A percentile compares a stretch with the other conserved stretches of the same genome.
phyloP scores from a whole-genome alignment of 92 coral and sea anemone genomes.

The Siderastrea siderea region DNA sequence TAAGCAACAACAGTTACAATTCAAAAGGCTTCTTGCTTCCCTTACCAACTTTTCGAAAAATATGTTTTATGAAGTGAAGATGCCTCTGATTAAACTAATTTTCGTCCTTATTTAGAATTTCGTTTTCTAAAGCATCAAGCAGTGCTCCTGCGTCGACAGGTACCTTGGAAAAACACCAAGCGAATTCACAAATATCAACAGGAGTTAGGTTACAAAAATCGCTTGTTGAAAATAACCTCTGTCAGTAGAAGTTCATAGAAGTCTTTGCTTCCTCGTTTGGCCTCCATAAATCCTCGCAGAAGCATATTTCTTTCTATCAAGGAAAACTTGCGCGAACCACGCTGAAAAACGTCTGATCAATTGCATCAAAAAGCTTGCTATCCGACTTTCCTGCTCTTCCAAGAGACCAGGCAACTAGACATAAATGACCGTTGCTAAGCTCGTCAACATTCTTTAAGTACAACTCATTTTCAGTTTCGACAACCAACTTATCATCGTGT shows the following conservation, averaged over 20 bases:
- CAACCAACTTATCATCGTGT: neutral
- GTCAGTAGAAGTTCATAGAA: neutral
- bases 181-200: neutral
- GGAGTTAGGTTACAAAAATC: neutral
- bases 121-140: conserved; percentile 16
- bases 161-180: conserved; percentile 14
- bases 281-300: conserved; percentile 10
- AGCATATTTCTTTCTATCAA: neutral
- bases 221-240: neutral
- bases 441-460: neutral
- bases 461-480: neutral
- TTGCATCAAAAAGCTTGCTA: neutral
- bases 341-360: neutral
- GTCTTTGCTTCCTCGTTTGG: neutral
- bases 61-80: neutral
- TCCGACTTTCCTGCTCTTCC: conserved; percentile 4
- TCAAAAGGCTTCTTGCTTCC: too few species aligned
- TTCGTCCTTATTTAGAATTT: neutral
- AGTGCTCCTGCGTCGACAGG: neutral
- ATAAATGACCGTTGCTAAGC: neutral
- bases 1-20: too few species aligned
- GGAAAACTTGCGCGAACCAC: neutral
- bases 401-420: conserved; percentile 16
- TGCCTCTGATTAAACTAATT: neutral
- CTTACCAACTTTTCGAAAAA: neutral